phyloP scores from a whole-genome alignment of 1,140 invertebrate genomes.

The Zaprionus vittiger region DNA sequence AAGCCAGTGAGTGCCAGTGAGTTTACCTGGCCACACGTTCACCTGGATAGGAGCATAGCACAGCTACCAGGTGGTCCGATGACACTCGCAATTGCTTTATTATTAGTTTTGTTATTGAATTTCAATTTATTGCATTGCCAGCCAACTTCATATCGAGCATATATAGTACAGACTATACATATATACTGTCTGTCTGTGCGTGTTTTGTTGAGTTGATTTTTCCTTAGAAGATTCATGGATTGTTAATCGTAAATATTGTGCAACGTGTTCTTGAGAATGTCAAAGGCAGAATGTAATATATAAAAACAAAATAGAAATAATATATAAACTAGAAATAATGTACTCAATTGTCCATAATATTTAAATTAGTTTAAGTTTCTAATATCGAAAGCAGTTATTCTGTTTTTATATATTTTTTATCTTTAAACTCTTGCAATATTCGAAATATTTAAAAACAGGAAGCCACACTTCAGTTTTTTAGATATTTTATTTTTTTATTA shows the following conservation, averaged over 20 bases:
- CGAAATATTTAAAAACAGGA: too few species aligned
- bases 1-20: neutral
- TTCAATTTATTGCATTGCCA: constrained; percentile 57
- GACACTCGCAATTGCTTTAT: constrained; percentile 61
- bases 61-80: constrained; percentile 50
- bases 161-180: neutral
- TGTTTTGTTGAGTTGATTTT: neutral
- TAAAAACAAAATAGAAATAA: too few species aligned
- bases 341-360: too few species aligned
- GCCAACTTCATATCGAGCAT: neutral
- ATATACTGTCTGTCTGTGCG: neutral
- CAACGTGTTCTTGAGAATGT: neutral
- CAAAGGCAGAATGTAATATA: neutral
- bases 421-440: too few species aligned
- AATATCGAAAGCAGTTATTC: too few species aligned
- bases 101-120: constrained; percentile 82
- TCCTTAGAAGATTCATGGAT: neutral
- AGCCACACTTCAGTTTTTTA: too few species aligned
- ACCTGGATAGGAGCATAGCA: neutral
- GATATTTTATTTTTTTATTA: too few species aligned
- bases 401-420: too few species aligned
- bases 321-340: too few species aligned
- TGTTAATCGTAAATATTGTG: neutral
- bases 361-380: too few species aligned
- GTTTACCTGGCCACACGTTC: constrained; percentile 1